Conservation (phyloP, 1,140 invertebrate species). For the Limonius californicus region DNA sequence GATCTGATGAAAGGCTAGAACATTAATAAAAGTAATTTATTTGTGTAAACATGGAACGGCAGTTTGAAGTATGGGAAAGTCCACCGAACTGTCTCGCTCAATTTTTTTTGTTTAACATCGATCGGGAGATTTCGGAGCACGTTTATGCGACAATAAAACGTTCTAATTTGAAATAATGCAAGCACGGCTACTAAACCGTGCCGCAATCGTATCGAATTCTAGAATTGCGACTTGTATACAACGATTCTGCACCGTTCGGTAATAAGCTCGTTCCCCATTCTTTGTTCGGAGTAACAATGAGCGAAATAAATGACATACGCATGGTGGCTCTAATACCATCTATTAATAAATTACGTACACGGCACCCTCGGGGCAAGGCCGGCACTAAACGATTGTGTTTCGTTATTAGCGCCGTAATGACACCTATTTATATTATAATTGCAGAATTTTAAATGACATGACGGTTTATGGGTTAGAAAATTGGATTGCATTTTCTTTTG, state of each 20-base stretch:
- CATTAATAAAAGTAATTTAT: too few relatives aligned
- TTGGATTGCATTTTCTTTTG: slow-evolving; percentile 16
- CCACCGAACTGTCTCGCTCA: too few relatives aligned
- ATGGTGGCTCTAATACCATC: slow-evolving; percentile 42
- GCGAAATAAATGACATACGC: slow-evolving; percentile 40
- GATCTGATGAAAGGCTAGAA: too few relatives aligned
- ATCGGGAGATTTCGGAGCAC: too few relatives aligned
- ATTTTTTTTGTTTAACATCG: too few relatives aligned
- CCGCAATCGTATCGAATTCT: slow-evolving; percentile 9
- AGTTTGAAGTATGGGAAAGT: too few relatives aligned
- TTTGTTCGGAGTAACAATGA: slow-evolving; percentile 36
- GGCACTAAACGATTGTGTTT: slow-evolving; percentile 44
- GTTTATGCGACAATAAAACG: too few relatives aligned
- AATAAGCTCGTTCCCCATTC: slow-evolving; percentile 36
- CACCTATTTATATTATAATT: slow-evolving; percentile 48
- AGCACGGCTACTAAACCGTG: too few relatives aligned
- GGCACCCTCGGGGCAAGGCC: slow-evolving; percentile 42
- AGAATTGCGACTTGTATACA: slow-evolving; percentile 13
- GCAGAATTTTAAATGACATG: slow-evolving; percentile 43
- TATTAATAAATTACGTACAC: slow-evolving; percentile 48
- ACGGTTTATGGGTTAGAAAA: slow-evolving; percentile 34
- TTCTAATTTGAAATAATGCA: too few relatives aligned
- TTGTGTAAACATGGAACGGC: too few relatives aligned
- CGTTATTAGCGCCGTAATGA: slow-evolving; percentile 46
- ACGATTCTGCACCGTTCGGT: slow-evolving; percentile 30